Evolutionary conservation across 2,888 invertebrate genomes (phyloP).

Genomic region (Ashinkailepas kermadecensis): DNA sequence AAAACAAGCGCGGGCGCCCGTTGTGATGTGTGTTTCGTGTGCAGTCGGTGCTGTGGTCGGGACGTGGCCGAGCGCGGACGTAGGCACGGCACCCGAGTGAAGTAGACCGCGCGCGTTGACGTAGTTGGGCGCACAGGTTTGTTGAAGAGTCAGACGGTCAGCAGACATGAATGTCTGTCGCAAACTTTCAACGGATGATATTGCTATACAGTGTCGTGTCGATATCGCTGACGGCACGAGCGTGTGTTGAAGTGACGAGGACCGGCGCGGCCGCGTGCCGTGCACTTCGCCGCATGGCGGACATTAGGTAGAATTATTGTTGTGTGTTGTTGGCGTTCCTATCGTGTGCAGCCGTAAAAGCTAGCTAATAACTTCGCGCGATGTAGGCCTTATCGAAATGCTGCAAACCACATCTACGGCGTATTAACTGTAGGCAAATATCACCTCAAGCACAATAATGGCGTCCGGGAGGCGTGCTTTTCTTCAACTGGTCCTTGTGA

Average conservation of each 20-base stretch:
- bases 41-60: too few species aligned
- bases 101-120: too few species aligned
- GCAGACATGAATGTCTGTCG: not conserved
- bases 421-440: not conserved
- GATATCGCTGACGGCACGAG: not conserved
- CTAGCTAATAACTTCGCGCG: not conserved
- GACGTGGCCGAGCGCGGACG: too few species aligned
- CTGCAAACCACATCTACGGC: not conserved
- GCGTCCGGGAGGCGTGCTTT: not conserved
- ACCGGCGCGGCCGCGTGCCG: too few species aligned
- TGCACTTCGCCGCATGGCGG: too few species aligned
- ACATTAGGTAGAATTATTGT: conserved; percentile 5
- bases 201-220: not conserved
- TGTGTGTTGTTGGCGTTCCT: not conserved
- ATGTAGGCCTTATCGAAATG: not conserved
- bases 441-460: not conserved
- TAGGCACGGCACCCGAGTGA: too few species aligned
- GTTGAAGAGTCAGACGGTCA: not conserved
- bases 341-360: not conserved
- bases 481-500: not conserved
- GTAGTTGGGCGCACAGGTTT: too few species aligned
- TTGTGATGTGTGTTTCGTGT: too few species aligned
- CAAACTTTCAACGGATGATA: conserved; percentile 4
- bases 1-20: too few species aligned
- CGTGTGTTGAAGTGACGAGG: too few species aligned